phyloP scores from a whole-genome alignment of 2,113 vertebrate genomes.

The Caretta caretta region DNA sequence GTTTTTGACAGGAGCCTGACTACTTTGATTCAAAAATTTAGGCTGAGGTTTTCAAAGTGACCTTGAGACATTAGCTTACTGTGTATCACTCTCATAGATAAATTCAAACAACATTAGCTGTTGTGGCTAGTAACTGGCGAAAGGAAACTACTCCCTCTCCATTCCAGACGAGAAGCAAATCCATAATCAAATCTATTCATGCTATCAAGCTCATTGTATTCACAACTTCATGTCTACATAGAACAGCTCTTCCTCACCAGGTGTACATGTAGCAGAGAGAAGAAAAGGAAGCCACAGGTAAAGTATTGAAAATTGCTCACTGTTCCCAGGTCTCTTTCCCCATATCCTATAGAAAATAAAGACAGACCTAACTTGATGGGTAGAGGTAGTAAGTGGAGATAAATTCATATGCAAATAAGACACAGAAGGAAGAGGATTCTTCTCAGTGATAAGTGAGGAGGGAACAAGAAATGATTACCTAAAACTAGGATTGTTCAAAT shows the following conservation, averaged over 20 bases:
- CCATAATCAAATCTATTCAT: neutral
- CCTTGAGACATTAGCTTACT: neutral
- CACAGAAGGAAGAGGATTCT: neutral
- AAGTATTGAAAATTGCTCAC: neutral
- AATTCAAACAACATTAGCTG: neutral
- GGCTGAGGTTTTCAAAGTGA: neutral
- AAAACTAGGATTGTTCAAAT: neutral
- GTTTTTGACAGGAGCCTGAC: neutral
- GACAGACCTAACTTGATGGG: neutral
- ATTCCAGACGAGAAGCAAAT: neutral
- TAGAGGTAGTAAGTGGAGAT: neutral
- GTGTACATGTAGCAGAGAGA: neutral
- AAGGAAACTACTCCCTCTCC: neutral
- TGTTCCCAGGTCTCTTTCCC: neutral
- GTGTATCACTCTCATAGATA: rapidly evolving
- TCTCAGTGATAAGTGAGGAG: neutral
- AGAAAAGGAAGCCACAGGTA: neutral
- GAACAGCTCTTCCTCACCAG: neutral
- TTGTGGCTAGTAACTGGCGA: neutral
- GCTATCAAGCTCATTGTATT: neutral
- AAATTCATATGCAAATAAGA: neutral
- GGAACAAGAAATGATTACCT: neutral
- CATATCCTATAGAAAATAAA: neutral
- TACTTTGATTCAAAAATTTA: neutral
- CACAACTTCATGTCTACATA: rapidly evolving